These are phyloP conservation scores for Xanthorhoe designata DNA, from an alignment of 2,888 invertebrate genomes.

Conservation along the genomic window DNA sequence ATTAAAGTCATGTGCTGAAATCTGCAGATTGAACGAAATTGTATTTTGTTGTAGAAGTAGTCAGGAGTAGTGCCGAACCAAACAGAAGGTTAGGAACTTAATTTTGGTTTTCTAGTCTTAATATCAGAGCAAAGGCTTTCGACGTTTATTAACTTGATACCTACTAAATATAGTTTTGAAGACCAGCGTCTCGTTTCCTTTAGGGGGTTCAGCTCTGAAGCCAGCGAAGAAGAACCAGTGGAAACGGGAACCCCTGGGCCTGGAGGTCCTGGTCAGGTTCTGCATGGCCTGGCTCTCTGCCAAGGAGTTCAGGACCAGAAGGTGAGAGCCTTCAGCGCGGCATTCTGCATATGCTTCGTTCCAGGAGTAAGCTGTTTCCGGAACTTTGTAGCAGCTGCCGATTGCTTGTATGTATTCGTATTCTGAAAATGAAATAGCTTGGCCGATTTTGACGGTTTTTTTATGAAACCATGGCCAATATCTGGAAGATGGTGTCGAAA, in stretches of 20 bases:
- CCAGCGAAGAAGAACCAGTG: constrained; percentile 65
- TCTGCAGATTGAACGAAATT: too few species aligned
- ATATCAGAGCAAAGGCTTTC: too few species aligned
- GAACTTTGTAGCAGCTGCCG: constrained; percentile 68
- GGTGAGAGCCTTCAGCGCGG: constrained; percentile 59
- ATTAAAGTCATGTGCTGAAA: too few species aligned
- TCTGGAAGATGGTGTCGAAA: too few species aligned
- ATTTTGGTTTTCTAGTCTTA: too few species aligned
- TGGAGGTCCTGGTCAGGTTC: constrained; percentile 46
- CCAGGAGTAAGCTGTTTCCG: constrained; percentile 57
- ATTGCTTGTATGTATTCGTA: constrained; percentile 56
- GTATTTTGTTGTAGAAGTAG: too few species aligned
- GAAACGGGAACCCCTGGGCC: constrained; percentile 21
- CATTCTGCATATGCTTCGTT: constrained; percentile 67
- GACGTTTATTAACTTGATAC: constrained; percentile 45
- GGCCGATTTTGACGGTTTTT: too few species aligned
- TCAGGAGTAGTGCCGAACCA: too few species aligned
- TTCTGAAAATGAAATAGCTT: too few species aligned
- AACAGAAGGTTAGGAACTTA: too few species aligned
- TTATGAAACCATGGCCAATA: too few species aligned
- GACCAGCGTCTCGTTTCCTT: constrained; percentile 48
- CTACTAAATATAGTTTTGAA: constrained; percentile 72
- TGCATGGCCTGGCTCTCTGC: constrained; percentile 55
- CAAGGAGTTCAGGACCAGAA: constrained; percentile 65
- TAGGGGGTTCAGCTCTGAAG: constrained; percentile 55